Conservation (phyloP, 2,113 vertebrate genomes). For the Lepisosteus osseus region DNA sequence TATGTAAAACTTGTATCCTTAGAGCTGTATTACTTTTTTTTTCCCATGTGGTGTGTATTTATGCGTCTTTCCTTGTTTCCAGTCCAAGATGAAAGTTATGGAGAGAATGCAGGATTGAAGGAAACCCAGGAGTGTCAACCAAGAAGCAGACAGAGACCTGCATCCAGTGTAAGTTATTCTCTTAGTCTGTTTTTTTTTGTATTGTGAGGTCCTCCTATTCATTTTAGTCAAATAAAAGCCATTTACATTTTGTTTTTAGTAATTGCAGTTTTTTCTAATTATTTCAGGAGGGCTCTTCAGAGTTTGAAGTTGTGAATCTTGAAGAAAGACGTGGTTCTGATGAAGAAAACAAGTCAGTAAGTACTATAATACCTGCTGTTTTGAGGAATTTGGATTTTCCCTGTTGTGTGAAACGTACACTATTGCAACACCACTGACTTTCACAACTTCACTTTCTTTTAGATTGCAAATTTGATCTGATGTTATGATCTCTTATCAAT, state of each 20-base stretch:
- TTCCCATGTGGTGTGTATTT: too few species aligned
- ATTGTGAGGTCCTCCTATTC: conserved; percentile 7
- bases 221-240: too few species aligned
- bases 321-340: conserved; percentile 59
- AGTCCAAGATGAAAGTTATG: not conserved
- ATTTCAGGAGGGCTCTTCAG: conserved; percentile 76
- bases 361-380: conserved; percentile 30
- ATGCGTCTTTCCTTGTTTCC: not conserved
- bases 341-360: conserved; percentile 64
- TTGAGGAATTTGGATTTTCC: not conserved
- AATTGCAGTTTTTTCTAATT: not conserved
- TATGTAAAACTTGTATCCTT: not conserved
- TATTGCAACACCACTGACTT: not conserved
- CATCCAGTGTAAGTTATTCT: not conserved
- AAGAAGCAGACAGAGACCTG: not conserved
- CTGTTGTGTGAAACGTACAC: not conserved
- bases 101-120: not conserved
- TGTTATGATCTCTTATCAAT: not conserved
- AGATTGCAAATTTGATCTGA: not conserved
- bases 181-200: not conserved
- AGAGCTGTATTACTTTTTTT: not conserved
- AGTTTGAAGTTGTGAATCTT: conserved; percentile 77
- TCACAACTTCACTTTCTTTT: not conserved
- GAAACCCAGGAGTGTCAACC: not conserved
- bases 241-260: too few species aligned